Evolutionary conservation across 2,888 invertebrate genomes (phyloP).

Genomic region (Ditylenchus weischeri): DNA sequence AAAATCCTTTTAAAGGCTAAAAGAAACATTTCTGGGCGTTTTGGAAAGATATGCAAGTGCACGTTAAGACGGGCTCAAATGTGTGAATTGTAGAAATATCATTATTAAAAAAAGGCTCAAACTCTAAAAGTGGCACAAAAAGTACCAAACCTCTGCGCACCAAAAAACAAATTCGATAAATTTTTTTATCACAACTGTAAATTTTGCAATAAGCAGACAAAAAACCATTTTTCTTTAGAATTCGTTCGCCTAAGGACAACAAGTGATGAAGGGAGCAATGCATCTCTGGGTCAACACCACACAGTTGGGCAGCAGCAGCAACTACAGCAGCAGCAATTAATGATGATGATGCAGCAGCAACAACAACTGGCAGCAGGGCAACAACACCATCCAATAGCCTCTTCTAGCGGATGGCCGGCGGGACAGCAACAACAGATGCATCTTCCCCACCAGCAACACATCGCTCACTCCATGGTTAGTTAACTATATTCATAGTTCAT

Average conservation of each 20-base stretch:
- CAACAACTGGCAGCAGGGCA: neutral
- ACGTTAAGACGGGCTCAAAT: no score
- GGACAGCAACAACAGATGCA: conserved; percentile 5
- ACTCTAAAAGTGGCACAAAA: no score
- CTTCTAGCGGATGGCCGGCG: conserved; percentile 2
- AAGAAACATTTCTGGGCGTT: no score
- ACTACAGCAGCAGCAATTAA: conserved; percentile 4
- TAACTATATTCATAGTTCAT: neutral
- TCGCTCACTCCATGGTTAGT: conserved; percentile 15
- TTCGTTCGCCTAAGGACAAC: conserved; percentile 19
- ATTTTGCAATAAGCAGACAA: neutral
- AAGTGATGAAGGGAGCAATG: conserved; percentile 12
- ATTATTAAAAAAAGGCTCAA: no score
- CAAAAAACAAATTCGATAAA: no score
- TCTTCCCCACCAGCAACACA: conserved; percentile 1
- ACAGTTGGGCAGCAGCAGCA: conserved; percentile 1
- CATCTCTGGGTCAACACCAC: neutral
- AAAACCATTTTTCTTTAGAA: conserved; percentile 18
- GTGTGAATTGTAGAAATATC: no score
- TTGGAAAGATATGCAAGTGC: no score
- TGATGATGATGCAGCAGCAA: no score
- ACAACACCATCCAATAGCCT: conserved; percentile 14
- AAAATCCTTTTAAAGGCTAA: no score
- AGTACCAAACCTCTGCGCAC: no score
- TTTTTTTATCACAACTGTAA: no score